Evolutionary conservation across 2,113 vertebrate species (phyloP).

Genomic region (Xenotilapia caudafasciata): DNA sequence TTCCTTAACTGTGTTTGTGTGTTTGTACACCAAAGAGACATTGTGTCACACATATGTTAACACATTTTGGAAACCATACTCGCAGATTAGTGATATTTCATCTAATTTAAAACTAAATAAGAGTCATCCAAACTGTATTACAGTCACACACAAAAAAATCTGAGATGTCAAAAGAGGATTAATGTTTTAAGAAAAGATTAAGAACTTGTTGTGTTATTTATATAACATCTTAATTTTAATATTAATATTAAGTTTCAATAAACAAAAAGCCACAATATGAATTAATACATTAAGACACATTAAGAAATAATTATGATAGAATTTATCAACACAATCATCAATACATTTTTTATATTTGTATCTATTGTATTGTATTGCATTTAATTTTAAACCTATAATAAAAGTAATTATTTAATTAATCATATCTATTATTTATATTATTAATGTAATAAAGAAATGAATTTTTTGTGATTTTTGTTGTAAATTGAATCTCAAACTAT

Average conservation of each 20-base stretch:
- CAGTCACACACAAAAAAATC: not conserved
- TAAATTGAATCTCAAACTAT: not conserved
- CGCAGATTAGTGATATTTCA: not conserved
- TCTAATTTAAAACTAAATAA: not conserved
- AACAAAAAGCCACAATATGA: not conserved
- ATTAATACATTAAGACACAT: not conserved
- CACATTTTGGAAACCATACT: not conserved
- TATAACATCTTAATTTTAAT: not conserved
- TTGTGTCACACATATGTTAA: not conserved
- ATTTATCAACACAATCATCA: not conserved
- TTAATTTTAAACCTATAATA: not conserved
- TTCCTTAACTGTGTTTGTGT: not conserved
- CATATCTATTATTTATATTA: not conserved
- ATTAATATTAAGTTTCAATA: not conserved
- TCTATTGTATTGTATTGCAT: not conserved
- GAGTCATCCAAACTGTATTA: not conserved
- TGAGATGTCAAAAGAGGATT: not conserved
- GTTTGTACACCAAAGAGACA: not conserved
- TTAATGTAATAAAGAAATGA: rapidly evolving
- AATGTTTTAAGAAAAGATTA: not conserved
- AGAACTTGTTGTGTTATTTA: not conserved
- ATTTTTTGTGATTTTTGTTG: not conserved
- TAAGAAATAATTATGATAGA: not conserved
- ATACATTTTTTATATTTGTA: not conserved
- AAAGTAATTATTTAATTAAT: not conserved